Evolutionary conservation across 2,888 invertebrate species (phyloP), one percentile per base, ranked within the genome.

Genomic region (Hermaeophaga mercurialis): DNA sequence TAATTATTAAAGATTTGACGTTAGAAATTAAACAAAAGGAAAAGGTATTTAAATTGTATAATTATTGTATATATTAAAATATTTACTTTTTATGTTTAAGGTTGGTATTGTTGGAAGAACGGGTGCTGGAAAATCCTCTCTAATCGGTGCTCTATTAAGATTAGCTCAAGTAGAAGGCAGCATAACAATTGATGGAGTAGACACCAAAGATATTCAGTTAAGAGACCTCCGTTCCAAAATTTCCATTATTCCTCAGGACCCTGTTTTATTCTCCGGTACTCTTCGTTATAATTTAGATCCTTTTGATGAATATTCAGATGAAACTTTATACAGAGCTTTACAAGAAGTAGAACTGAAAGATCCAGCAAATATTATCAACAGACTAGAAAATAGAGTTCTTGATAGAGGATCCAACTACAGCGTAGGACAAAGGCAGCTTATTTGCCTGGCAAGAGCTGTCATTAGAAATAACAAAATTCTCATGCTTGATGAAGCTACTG

Each of bases 101-200:
- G 84, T 91, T 56, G 90, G 91, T 8, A 87, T 91, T 63, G 90
- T 91, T 2, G 92, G 92, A 1, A 81, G 92, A 49, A 93, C 92
- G 0, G 92, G 92, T 1, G 92, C 92, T 1, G 92, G 91, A 1
- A 91, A 91, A 75, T 89, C 89, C 0, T 90, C 90, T 0, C 77
- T 91, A 9, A 88, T 90, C 59, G 84, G 88, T 0, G 89, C 90
- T 0, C 77, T 94, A 48, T 93, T 93, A 78, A 83, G 92, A 2
- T 79, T 93, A 56, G 84, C 88, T 0, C 84, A 88, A 53, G 81
- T 86, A 4, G 84, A 85, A 56, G 92, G 92, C 1, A 79, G 79
- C 33, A 83, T 93, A 17, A 73, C 81, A 22, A 89, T 93, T 59
- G 93, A 93, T 70, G 86, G 81, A 44, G 76, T 90, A 3, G 82